phyloP scores from a whole-genome alignment of 2,797 vertebrate genomes.

The Coregonus ussuriensis region DNA sequence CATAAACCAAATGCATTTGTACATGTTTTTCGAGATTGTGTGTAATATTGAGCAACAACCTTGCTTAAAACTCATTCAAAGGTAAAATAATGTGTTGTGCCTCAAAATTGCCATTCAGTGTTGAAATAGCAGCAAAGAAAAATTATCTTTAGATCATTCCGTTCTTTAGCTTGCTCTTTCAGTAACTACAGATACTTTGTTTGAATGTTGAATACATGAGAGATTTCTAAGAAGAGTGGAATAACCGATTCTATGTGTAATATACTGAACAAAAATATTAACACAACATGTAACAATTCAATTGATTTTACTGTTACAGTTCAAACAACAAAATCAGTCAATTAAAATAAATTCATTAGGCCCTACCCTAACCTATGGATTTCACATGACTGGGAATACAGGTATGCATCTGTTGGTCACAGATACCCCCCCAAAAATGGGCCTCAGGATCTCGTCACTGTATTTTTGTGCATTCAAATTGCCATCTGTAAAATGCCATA shows the following conservation, averaged over 20 bases:
- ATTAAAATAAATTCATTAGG: no score
- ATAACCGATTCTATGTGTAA: not conserved
- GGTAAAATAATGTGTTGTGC: not conserved
- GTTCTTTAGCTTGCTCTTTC: not conserved
- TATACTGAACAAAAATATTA: no score
- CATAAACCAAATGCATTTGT: not conserved
- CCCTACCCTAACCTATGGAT: no score
- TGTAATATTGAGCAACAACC: not conserved
- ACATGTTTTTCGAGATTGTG: not conserved
- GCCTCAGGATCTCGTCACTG: no score
- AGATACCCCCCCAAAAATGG: no score
- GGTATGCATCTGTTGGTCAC: no score
- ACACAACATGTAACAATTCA: no score
- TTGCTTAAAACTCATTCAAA: not conserved
- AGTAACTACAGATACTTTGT: not conserved
- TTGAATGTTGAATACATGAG: not conserved
- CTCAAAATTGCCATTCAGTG: not conserved
- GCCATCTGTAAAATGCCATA: no score
- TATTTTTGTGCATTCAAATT: no score
- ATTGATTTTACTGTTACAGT: no score
- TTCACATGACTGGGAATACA: no score
- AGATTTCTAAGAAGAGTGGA: not conserved
- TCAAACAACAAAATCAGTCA: no score
- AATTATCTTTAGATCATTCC: constrained; percentile 1
- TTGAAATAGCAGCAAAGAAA: not conserved